phyloP scores from a whole-genome alignment of 2,888 invertebrate genomes.

The Folsomia candida region DNA sequence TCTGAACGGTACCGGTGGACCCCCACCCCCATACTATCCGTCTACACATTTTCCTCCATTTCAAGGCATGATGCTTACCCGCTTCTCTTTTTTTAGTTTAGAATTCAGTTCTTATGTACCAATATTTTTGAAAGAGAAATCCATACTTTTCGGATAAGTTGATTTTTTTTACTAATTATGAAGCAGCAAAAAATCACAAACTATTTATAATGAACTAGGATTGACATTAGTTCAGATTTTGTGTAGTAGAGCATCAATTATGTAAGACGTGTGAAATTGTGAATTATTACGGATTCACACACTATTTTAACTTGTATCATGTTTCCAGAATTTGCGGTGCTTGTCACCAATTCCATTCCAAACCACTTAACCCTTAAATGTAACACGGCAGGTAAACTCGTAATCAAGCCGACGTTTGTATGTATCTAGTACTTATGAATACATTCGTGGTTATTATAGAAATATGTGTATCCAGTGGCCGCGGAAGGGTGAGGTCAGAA shows the following conservation, averaged over 20 bases:
- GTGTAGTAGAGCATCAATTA: too few species aligned
- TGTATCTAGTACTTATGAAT: neutral
- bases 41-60: slow-evolving; percentile 44
- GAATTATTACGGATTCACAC: too few species aligned
- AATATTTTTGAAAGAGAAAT: too few species aligned
- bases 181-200: too few species aligned
- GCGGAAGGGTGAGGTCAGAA: too few species aligned
- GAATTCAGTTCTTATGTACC: slow-evolving; percentile 12
- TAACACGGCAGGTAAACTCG: neutral
- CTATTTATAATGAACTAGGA: neutral
- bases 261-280: too few species aligned
- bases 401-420: slow-evolving; percentile 7
- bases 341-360: neutral
- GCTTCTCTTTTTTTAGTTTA: slow-evolving; percentile 33
- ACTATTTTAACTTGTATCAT: neutral
- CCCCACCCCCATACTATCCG: slow-evolving; percentile 39
- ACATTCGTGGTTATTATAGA: slow-evolving; percentile 5
- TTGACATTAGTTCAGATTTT: neutral
- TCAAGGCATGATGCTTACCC: slow-evolving; percentile 40
- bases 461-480: too few species aligned
- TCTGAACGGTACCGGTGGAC: slow-evolving; percentile 66
- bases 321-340: neutral
- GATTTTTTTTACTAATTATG: too few species aligned
- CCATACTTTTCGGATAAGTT: too few species aligned
- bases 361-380: slow-evolving; percentile 1